These are phyloP conservation scores for Odontesthes bonariensis DNA, from an alignment of 2,113 vertebrate genomes.

Conservation along the genomic window DNA sequence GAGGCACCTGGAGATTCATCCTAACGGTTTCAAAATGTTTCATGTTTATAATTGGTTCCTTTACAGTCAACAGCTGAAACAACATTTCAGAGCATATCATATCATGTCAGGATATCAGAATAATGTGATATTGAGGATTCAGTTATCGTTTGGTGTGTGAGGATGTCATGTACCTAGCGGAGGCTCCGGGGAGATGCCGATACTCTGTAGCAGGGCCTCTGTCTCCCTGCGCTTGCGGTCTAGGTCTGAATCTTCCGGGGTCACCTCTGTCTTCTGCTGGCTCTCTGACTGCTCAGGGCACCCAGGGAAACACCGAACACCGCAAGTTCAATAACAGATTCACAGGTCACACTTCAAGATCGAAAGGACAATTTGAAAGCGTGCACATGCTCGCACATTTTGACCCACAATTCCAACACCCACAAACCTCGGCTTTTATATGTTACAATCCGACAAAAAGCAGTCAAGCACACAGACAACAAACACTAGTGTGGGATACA, in stretches of 20 bases:
- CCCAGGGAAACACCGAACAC: neutral
- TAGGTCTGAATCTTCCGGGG: slow-evolving; percentile 92
- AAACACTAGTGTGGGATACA: slow-evolving; percentile 20
- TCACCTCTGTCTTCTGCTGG: slow-evolving; percentile 92
- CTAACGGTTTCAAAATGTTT: neutral
- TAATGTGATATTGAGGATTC: neutral
- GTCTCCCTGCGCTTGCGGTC: slow-evolving; percentile 97
- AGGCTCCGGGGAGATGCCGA: slow-evolving; percentile 97
- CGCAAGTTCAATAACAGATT: neutral
- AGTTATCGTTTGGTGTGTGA: neutral
- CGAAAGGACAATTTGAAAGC: no score
- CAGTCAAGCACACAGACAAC: slow-evolving; percentile 43
- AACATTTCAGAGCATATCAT: neutral
- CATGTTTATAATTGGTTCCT: neutral
- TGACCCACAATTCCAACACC: slow-evolving; percentile 35
- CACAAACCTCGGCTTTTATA: slow-evolving; percentile 33
- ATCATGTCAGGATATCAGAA: no score
- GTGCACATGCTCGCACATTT: slow-evolving; percentile 14
- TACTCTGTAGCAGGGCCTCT: slow-evolving; percentile 95
- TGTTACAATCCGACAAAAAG: slow-evolving; percentile 46
- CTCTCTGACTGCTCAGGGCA: slow-evolving; percentile 84
- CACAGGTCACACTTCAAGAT: neutral
- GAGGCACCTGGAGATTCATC: slow-evolving; percentile 11
- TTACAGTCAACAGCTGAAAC: slow-evolving; percentile 1
- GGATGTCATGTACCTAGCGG: slow-evolving; percentile 86